These are phyloP conservation scores for Leptinotarsa haldemani DNA, from an alignment of 2,888 invertebrate species.

Conservation along the genomic window DNA sequence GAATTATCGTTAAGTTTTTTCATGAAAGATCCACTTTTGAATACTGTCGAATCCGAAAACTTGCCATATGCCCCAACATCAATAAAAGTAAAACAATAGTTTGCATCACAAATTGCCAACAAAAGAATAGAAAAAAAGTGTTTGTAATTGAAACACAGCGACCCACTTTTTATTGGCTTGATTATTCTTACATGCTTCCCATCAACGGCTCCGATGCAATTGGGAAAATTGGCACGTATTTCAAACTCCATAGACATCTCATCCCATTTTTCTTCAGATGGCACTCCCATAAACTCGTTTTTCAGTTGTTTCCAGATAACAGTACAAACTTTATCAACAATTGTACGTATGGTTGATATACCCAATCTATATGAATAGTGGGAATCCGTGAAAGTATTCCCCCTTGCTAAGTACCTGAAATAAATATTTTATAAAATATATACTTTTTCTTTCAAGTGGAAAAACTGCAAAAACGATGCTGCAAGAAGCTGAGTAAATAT, in stretches of 20 bases:
- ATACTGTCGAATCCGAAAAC: constrained; percentile 27
- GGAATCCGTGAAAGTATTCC: constrained; percentile 37
- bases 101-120: constrained; percentile 40
- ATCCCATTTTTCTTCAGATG: constrained; percentile 35
- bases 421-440: constrained; percentile 14
- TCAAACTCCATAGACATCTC: constrained; percentile 26
- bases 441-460: constrained; percentile 1
- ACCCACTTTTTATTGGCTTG: constrained; percentile 19
- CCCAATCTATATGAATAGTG: constrained; percentile 36
- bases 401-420: constrained; percentile 35
- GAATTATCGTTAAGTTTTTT: constrained; percentile 15
- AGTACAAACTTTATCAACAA: constrained; percentile 24
- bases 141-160: constrained; percentile 29
- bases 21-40: constrained; percentile 32
- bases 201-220: constrained; percentile 38
- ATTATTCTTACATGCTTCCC: constrained; percentile 32
- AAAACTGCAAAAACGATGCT: constrained; percentile 19
- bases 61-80: constrained; percentile 37
- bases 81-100: constrained; percentile 36
- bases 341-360: constrained; percentile 32
- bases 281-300: constrained; percentile 38
- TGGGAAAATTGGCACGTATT: constrained; percentile 30
- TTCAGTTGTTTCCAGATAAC: constrained; percentile 29
- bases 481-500: constrained; percentile 24
- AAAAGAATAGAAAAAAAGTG: constrained; percentile 39